These are phyloP conservation scores for Rhabdornis inornatus DNA, from an alignment of 2,113 vertebrate genomes.

Conservation along the genomic window DNA sequence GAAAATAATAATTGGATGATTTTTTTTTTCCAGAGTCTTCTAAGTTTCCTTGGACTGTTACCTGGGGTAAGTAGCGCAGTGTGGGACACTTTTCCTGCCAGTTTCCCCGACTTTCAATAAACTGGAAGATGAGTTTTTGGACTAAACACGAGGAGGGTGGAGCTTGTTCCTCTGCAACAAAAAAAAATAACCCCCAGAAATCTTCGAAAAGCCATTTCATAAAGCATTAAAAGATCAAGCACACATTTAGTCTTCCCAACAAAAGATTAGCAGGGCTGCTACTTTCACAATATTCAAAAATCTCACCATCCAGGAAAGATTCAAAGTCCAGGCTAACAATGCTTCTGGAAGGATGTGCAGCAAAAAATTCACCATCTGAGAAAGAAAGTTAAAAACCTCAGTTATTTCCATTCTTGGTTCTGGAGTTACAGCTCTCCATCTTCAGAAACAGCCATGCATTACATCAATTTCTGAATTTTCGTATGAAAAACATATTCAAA, in stretches of 20 bases:
- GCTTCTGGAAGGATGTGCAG: conserved; percentile 50
- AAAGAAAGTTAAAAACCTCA: not conserved
- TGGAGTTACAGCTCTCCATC: not conserved
- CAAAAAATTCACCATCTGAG: conserved; percentile 63
- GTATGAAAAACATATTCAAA: not conserved
- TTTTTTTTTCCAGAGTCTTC: not conserved
- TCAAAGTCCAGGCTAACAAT: conserved; percentile 68
- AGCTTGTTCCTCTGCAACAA: conserved; percentile 69
- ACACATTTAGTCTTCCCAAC: not conserved
- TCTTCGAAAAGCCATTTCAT: not conserved
- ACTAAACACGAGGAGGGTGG: conserved; percentile 73
- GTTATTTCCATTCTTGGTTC: not conserved
- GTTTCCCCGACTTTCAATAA: conserved; percentile 56
- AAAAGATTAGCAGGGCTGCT: not conserved
- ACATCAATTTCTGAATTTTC: not conserved
- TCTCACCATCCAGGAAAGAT: conserved; percentile 77
- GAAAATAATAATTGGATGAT: not conserved
- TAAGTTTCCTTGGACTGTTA: conserved; percentile 11
- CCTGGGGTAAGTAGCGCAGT: conserved; percentile 68
- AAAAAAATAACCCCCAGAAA: not conserved
- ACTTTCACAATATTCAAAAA: not conserved
- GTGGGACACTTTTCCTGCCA: conserved; percentile 70
- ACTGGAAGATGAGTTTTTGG: conserved; percentile 75
- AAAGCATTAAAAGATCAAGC: not conserved
- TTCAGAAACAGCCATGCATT: not conserved